phyloP scores from a whole-genome alignment of 2,797 vertebrate genomes.

The Champsocephalus gunnari region DNA sequence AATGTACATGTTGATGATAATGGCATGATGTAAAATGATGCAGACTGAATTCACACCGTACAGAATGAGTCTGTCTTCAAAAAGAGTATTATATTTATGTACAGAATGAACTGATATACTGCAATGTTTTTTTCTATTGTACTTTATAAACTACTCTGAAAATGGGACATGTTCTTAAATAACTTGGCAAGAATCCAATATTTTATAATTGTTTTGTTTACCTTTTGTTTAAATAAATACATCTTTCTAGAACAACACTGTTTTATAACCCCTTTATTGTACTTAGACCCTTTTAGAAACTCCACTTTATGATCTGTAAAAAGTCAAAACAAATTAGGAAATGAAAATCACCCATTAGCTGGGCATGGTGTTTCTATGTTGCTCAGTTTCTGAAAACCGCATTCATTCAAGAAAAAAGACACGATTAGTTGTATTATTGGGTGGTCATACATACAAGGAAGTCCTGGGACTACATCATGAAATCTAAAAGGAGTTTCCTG shows the following conservation, averaged over 20 bases:
- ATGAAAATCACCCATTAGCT: too few species aligned
- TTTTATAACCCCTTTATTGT: background rate
- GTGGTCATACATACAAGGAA: too few species aligned
- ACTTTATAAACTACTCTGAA: background rate
- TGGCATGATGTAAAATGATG: background rate
- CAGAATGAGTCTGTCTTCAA: background rate
- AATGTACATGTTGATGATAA: background rate
- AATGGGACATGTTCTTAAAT: background rate
- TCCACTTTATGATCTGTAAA: too few species aligned
- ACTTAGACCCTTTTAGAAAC: too few species aligned
- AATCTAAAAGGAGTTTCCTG: too few species aligned
- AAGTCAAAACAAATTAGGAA: too few species aligned
- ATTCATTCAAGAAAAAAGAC: too few species aligned
- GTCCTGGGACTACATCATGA: too few species aligned
- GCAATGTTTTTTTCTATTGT: background rate
- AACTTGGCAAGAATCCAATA: background rate
- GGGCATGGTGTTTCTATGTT: too few species aligned
- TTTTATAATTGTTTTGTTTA: background rate
- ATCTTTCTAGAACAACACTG: background rate
- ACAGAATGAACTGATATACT: constrained; percentile 39
- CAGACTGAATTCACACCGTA: background rate
- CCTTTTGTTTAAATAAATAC: constrained; percentile 6
- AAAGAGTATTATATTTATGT: constrained; percentile 34
- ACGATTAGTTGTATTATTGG: too few species aligned
- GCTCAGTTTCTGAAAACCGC: too few species aligned